Base-by-base conservation (phyloP, 2,797 vertebrate genomes). In the Odontamblyopus lacepedii region DNA sequence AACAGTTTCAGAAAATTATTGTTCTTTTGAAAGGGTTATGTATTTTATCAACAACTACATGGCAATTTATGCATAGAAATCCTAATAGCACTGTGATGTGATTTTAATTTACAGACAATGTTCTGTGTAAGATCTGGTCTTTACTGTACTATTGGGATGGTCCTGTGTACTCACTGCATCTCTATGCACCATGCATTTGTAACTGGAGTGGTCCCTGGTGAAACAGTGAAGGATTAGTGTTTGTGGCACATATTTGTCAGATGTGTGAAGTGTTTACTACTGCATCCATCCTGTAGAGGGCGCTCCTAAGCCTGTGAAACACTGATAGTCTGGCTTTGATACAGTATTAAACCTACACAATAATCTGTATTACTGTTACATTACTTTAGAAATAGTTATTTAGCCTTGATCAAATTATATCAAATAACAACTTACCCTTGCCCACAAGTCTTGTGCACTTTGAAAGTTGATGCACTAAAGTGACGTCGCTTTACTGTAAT, bases 191-290 rank as follows among this genome's bases (percentile, higher is more conserved):
- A 41, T 75, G 74, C 77, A 67, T 81, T 57, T 19, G 53, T 79
- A 75, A 69, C 82, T 71, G 66, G 63, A 72, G 79, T 65, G 80
- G 81, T 83, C 75, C 85, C 70, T 7, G 67, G 69, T 80, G 63
- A 83, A 77, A 75, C 72, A 59, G 63, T 64, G 70, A 80, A 78
- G 79, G 76, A 77, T 71, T 73, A 56, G 80, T 64, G 70, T 82
- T 79, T 82, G 82, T 87, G 72, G 74, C 35, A 30, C 77, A 72
- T 87, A 83, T 72, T 85, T 80, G 89, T 92, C 89, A 90, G 91
- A 92, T 89, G 89, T 87, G 89, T 92, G 90, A 92, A 78, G 88
- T 91, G 88, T 92, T 67, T 92, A 84, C 87, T 84, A 82, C 88
- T 85, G 81, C 77, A 78, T 90, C 81, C 84, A 86, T 85, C 90